Base-by-base conservation (phyloP, 2,113 vertebrate species). In the Potamarius usumacintae region DNA sequence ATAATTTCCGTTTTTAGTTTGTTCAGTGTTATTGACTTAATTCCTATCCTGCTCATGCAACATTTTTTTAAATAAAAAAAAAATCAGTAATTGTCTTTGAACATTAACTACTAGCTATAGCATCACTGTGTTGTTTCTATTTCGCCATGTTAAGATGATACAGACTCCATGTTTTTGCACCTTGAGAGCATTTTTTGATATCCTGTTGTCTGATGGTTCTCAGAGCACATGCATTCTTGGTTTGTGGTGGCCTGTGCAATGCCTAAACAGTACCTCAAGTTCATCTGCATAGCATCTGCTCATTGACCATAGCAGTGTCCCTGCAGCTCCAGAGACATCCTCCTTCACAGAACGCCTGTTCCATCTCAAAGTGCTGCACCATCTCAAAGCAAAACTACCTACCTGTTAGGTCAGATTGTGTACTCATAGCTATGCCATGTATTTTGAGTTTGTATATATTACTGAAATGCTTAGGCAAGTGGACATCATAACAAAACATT, bases 401-500 rank as follows among this genome's bases (percentile, higher is more conserved):
- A 53, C 48, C 22, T 15, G 5, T 74, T 72, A 52, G 67, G 53
- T 63, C 57, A 82, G 17, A 86, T 50, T 27, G 18, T n/a, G 17
- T 84, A 67, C 82, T 87, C 34, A 34, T 58, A 55, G 25, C n/a
- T 82, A 55, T 48, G 55, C 52, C 14, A 67, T 78, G 58, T 83
- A 83, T 86, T 50, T 82, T 69, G 20, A 14, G 50, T 7, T 60
- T 72, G 71, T 86, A 30, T 86, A 90, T 42, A 72, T 86, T 83
- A 72, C 15, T 42, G 42, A 62, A 60, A 72, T 52, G 4, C 52
- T 55, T 27, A 30, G 34, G 22, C 48, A 76, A 67, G 6, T 72
- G 72, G 42, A 86, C 63, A 48, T 83, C 86, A 86, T 72, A 88
- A 84, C 84, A 83, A 85, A 85, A 20, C 65, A 72, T 57, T 53